Base-by-base conservation (phyloP, 2,797 vertebrate species). In the Schizopygopsis pylzovi region DNA sequence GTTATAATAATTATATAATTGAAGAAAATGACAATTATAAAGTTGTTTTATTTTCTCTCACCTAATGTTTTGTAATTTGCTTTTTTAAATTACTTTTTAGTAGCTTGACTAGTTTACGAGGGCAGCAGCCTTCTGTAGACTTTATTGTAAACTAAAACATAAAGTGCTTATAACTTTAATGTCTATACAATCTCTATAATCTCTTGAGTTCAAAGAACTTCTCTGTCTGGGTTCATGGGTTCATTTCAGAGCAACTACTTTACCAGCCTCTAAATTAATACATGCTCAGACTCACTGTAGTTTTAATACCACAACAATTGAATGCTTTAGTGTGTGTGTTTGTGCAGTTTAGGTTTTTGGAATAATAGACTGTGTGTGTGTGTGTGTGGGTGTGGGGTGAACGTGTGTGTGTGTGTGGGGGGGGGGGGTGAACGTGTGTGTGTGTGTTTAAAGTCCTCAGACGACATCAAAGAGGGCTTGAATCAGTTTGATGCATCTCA, bases 321-420 rank as follows among this genome's bases (percentile, higher is more conserved):
- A 33, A 52, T 1, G n/a, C 71, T 18, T 71, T 71, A 25, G 22
- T 22, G 13, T 20, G 39, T 71, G 76, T 85, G 43, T 65, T 13
- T 78, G 54, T 52, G 20, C 18, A 9, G 15, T 67, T 81, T 22
- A 70, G 63, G 16, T 7, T 25, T 76, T 54, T 76, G 37, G 33
- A 54, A 33, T 13, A 54, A 77, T 37, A 7, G 2, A 0, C 47
- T 37, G 11, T 37, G 7, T 54, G n/a, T 63, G 41, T 61, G 79
- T 68, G 80, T n/a, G n/a, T n/a, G n/a, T n/a, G n/a, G n/a, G n/a
- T n/a, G n/a, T n/a, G 63, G 28, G 20, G 39, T 72, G 45, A 45
- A 61, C 12, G 37, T 85, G 72, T 78, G 72, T 61, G 79, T 68
- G 80, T 37, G 83, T 3, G 65, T 45, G 47, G n/a, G n/a, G n/a